phyloP scores from a whole-genome alignment of 2,113 vertebrate genomes.

The Pavo muticus region DNA sequence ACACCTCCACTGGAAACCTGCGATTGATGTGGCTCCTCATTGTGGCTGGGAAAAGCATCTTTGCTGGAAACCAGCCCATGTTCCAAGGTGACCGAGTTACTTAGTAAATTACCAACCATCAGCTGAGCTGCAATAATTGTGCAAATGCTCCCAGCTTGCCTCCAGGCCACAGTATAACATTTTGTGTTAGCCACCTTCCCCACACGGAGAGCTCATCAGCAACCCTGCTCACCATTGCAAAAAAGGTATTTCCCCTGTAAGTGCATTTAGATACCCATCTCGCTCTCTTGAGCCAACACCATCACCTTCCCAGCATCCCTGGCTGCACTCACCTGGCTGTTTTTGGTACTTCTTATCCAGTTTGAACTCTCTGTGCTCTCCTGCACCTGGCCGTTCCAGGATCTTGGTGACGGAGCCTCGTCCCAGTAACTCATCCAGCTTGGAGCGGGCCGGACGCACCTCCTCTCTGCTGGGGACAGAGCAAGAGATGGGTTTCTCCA shows the following conservation, averaged over 20 bases:
- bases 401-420: constrained; percentile 73
- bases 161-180: rapidly evolving
- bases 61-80: rapidly evolving
- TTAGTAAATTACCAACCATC: not conserved
- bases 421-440: constrained; percentile 88
- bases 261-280: not conserved
- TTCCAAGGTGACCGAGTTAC: not conserved
- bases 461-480: constrained; percentile 55
- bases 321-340: constrained; percentile 55
- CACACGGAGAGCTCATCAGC: rapidly evolving
- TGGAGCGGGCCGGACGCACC: constrained; percentile 80
- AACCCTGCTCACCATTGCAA: not conserved
- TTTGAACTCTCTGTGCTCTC: constrained; percentile 74
- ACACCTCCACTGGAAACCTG: not conserved
- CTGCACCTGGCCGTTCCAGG: constrained; percentile 71
- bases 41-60: not conserved
- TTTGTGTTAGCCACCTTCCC: not conserved
- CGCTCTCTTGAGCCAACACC: rapidly evolving
- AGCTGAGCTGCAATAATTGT: not conserved
- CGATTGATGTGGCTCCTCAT: rapidly evolving
- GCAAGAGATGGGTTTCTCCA: not conserved
- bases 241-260: not conserved
- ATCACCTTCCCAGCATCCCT: not conserved
- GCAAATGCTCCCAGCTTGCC: not conserved
- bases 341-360: constrained; percentile 68